Evolutionary conservation across 2,797 vertebrate genomes (phyloP), one percentile per base, ranked within the genome.

Genomic region (Phrynocephalus vlangalii): DNA sequence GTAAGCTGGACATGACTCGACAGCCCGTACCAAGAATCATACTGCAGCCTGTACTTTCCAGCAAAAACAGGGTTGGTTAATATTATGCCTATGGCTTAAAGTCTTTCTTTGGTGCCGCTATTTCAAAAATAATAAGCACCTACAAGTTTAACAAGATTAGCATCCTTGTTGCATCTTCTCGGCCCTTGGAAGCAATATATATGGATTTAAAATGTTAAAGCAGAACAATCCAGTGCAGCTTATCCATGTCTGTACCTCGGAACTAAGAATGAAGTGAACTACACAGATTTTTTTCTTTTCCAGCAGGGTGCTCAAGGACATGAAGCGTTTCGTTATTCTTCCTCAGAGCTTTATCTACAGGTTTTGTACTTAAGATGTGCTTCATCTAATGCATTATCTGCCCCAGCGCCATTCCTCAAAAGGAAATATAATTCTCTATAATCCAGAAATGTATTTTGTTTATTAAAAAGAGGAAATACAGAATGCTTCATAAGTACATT

Each of bases 401-500:
- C 73, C 60, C 28, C 33, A 13, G 30, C 13, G 24, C 28, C 67
- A 83, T 22, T n/a, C 20, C 28, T n/a, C 68, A 48, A 5, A 80
- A 73, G 52, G 52, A 73, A 72, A 81, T 63, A 50, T 86, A 30
- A 52, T 30, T 56, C 52, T 26, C 48, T 77, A 16, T 30, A 38
- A 73, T 26, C 22, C 10, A 66, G 70, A 88, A 38, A 67, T 2
- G 86, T 79, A 83, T 87, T 82, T 16, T 63, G 85, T 3, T 83
- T 44, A 9, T 84, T 93, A 30, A 3, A 63, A 66, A 92, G 86
- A 87, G 44, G 85, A 88, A 94, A 83, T 1, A 79, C 87, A 82
- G 0, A 89, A 56, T 3, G 38, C 20, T 79, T 89, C 82, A 79
- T 93, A 93, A 89, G 89, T 92, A 95, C 28, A 90, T 28, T 86